phyloP scores from a whole-genome alignment of 2,113 vertebrate species.

The Tiliqua scincoides region DNA sequence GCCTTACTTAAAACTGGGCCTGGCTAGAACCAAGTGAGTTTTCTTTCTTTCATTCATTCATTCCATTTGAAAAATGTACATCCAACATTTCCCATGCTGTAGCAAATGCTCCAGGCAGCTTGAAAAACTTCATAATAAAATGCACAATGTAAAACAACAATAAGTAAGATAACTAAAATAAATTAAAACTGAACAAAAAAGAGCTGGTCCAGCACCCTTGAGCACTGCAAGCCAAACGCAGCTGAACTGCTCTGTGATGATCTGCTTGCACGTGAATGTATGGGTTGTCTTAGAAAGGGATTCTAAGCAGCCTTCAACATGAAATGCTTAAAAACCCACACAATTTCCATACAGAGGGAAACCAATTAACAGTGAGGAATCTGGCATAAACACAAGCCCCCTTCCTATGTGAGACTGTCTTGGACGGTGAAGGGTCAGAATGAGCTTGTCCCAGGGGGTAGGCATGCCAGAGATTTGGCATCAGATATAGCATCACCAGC shows the following conservation, averaged over 20 bases:
- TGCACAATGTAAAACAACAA: too few relatives aligned
- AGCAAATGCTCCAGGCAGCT: too few relatives aligned
- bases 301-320: not conserved
- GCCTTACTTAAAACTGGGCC: not conserved
- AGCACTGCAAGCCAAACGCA: too few relatives aligned
- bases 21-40: not conserved
- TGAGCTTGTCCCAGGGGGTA: not conserved
- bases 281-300: too few relatives aligned
- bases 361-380: not conserved
- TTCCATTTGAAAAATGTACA: too few relatives aligned
- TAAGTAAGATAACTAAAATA: too few relatives aligned
- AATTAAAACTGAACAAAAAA: too few relatives aligned
- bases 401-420: not conserved
- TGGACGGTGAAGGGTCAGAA: not conserved
- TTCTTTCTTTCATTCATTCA: too few relatives aligned
- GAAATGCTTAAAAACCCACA: not conserved
- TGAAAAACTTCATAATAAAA: too few relatives aligned
- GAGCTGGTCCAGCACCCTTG: too few relatives aligned
- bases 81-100: too few relatives aligned
- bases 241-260: not conserved
- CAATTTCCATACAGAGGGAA: not conserved
- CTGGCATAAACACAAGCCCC: not conserved
- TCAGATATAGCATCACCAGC: not conserved
- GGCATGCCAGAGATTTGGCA: not conserved
- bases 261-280: too few relatives aligned